Base-by-base conservation (phyloP, 53 echinoderm and acorn worm genomes). In the Stichopus horrens region DNA sequence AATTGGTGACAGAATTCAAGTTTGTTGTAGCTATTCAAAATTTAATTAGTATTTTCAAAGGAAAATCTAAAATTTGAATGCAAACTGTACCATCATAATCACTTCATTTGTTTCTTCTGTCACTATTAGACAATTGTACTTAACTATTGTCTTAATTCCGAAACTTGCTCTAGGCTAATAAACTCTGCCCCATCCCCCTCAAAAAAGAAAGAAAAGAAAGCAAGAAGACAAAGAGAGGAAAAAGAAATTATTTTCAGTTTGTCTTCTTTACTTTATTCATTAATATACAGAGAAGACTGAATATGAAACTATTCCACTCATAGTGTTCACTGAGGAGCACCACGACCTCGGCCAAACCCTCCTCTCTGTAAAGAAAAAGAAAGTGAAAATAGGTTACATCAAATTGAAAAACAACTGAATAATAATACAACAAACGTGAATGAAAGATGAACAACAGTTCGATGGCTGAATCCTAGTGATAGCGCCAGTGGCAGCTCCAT, bases 281-380 rank as follows among this genome's bases (percentile, higher is more conserved):
- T 79, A 79, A 79, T 79, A 9, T 79, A 79, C 79, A 79, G 13
- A 75, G 75, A 23, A 75, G 52, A 5, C 13, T 52, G 11, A 79
- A 7, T 8, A 11, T 55, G 79, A 55, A n/a, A 79, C 9, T 18
- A 55, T n/a, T 7, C 55, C 55, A 53, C 1, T 52, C n/a, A 16
- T 8, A 18, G 18, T 16, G 8, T 55, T 74, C 88, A 86, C 52
- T 79, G 79, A 54, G 79, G 79, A 79, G 79, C 79, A 79, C 79
- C 79, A 56, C 79, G 79, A 56, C 94, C 96, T 63, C 96, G 89
- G 57, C 96, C 96, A 86, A 88, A 96, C 55, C 96, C 96, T 90
- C 96, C 96, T 93, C 91, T 96, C 96, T 96, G 96, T 65, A 80
- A 74, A 52, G 16, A 19, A 55, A 53, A 55, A 79, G 14, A 79